phyloP scores from a whole-genome alignment of 2,888 invertebrate species.

The Mycalesis mineus region DNA sequence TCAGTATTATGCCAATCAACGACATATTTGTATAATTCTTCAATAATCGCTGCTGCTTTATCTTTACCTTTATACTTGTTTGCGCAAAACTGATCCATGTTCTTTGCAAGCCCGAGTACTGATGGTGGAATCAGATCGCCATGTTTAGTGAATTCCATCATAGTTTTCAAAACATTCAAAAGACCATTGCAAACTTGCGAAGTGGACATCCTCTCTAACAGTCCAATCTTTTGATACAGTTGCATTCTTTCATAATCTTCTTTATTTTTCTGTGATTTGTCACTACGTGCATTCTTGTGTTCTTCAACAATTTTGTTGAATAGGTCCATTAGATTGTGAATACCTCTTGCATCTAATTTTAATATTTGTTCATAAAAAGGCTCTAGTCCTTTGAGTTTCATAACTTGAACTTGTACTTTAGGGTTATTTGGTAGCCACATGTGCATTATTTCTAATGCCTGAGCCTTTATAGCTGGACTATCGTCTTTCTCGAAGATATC shows the following conservation, averaged over 20 bases:
- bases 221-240: constrained; percentile 54
- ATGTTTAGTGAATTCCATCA: constrained; percentile 39
- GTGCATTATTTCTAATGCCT: constrained; percentile 48
- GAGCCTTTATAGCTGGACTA: constrained; percentile 47
- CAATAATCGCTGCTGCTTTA: constrained; percentile 43
- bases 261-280: constrained; percentile 33
- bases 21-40: constrained; percentile 39
- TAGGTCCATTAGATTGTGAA: constrained; percentile 47
- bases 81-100: constrained; percentile 50
- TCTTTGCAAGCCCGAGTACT: constrained; percentile 47
- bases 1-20: constrained; percentile 34
- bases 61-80: constrained; percentile 40
- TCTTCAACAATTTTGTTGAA: constrained; percentile 60
- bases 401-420: constrained; percentile 52
- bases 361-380: constrained; percentile 56
- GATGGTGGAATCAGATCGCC: constrained; percentile 38
- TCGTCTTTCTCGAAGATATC: constrained; percentile 53
- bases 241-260: constrained; percentile 39
- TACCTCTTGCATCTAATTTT: constrained; percentile 44
- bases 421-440: constrained; percentile 60
- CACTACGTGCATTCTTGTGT: constrained; percentile 44
- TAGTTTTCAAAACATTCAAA: constrained; percentile 45
- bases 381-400: constrained; percentile 57
- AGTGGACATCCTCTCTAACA: constrained; percentile 53
- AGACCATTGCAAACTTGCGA: constrained; percentile 52